Evolutionary conservation across 2,888 invertebrate genomes (phyloP), one percentile per base, ranked within the genome.

Genomic region (Hermaeophaga mercurialis): DNA sequence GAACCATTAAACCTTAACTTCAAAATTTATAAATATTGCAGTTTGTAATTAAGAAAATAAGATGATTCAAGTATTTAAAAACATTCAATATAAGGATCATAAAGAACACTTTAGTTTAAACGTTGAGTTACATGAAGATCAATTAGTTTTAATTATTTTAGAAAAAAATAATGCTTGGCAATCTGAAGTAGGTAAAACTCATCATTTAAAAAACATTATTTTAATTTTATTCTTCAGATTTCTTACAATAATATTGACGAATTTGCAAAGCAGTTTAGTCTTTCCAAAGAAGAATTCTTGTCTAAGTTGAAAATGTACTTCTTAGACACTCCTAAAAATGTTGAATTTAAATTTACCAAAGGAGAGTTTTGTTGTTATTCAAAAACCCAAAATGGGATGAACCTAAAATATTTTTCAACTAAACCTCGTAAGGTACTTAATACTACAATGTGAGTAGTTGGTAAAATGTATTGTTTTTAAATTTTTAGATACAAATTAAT

Each of bases 361-460:
- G 58, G 49, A 31, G 54, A 49, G 33, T 61, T 67, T 34, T 45
- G 46, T n/a, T 53, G 66, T 18, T 54, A 54, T 46, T 22, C 38
- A 14, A 49, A 54, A 19, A 12, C 39, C n/a, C 44, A 62, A 12
- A 64, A 61, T 46, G 57, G 63, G 19, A 50, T 67, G 50, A 62
- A 64, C 36, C 48, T 61, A 9, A 52, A 56, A 53, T 68, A 62
- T 58, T 67, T 68, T 46, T 36, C 55, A 3, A 59, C 39, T 28
- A 59, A 38, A 47, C 39, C 65, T 24, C 36, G 45, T 34, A 47
- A 61, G 57, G 66, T 66, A n/a, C n/a, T n/a, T n/a, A n/a, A n/a
- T n/a, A n/a, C n/a, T n/a, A n/a, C n/a, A n/a, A n/a, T n/a, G n/a
- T n/a, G n/a, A n/a, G n/a, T n/a, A 52, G 53, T 9, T 11, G 3